A percentile compares a stretch with the other conserved stretches of the same genome.
phyloP scores from a whole-genome alignment of 2,888 invertebrate genomes.

The Cinara cedri region DNA sequence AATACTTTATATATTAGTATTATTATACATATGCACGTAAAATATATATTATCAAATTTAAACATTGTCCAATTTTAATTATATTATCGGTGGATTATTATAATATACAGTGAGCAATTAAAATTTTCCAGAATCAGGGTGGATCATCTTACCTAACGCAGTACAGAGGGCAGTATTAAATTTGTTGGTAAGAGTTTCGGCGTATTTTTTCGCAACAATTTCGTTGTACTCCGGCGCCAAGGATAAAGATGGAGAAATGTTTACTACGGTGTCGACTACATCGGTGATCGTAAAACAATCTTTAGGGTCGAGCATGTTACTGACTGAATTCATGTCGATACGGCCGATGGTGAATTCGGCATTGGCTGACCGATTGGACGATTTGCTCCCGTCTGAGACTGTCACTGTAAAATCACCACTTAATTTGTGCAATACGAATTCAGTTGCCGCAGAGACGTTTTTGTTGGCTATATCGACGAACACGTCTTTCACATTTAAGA shows the following conservation, averaged over 20 bases:
- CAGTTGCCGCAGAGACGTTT: neutral
- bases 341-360: neutral
- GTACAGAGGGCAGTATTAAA: neutral
- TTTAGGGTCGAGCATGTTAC: neutral
- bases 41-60: too few species aligned
- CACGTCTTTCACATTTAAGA: neutral
- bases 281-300: neutral
- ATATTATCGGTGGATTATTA: too few species aligned
- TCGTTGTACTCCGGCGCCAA: neutral
- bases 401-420: neutral
- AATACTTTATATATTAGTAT: too few species aligned
- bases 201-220: neutral
- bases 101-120: neutral
- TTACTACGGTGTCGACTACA: neutral
- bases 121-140: neutral
- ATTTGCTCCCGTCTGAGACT: neutral
- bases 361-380: neutral
- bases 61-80: too few species aligned
- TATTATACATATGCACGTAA: too few species aligned
- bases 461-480: neutral
- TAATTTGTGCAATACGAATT: neutral
- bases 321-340: neutral
- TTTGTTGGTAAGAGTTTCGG: neutral
- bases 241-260: too few species aligned
- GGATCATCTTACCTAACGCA: neutral